phyloP scores from a whole-genome alignment of 2,888 invertebrate genomes.

The Nephrotoma guestfalica region DNA sequence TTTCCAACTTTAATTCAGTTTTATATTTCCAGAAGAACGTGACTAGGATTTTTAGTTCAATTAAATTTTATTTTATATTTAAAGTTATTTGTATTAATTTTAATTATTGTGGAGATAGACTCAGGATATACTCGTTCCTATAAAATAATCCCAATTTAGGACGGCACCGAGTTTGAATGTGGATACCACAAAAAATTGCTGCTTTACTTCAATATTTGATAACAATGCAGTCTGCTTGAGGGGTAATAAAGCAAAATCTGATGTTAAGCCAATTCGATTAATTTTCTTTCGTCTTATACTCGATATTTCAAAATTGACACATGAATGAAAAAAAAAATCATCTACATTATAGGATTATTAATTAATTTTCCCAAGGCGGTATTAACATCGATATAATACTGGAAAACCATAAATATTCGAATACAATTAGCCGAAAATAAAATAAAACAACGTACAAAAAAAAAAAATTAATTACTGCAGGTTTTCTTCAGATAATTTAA shows the following conservation, averaged over 20 bases:
- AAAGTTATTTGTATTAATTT: not conserved
- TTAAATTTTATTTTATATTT: not conserved
- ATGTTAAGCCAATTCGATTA: not conserved
- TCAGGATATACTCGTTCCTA: not conserved
- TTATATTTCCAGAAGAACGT: not conserved
- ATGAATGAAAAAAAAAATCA: not conserved
- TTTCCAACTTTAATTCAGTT: not conserved
- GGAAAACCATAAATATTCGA: not conserved
- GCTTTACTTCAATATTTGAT: not conserved
- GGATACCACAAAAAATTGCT: not conserved
- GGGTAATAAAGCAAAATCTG: not conserved
- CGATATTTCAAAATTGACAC: not conserved
- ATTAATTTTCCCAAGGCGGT: not conserved
- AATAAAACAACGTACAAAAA: not conserved
- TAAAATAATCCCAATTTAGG: not conserved
- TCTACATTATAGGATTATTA: not conserved
- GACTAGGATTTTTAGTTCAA: not conserved
- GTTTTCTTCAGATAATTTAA: not conserved
- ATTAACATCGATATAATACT: not conserved
- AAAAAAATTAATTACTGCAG: not conserved
- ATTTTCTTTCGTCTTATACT: not conserved
- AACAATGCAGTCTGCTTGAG: not conserved
- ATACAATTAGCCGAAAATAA: not conserved
- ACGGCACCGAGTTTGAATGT: not conserved
- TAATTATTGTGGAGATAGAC: not conserved